Base-by-base conservation (phyloP, 2,888 invertebrate genomes). In the Cryptus armator region DNA sequence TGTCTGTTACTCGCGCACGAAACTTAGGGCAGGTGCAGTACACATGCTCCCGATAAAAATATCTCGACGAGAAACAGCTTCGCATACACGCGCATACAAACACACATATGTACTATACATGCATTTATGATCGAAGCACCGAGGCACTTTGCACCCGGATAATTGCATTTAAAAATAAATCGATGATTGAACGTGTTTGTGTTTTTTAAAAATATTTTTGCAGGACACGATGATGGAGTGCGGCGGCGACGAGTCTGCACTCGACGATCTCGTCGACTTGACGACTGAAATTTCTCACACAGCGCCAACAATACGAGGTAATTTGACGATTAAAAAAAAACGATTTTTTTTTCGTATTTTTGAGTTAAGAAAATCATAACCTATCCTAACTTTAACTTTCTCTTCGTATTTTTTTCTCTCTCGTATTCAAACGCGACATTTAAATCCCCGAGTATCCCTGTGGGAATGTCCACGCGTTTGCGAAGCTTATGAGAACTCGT, bases 161-260 rank as follows among this genome's bases (percentile, higher is more conserved):
- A 62, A 62, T 62, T 62, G 59, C 59, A 62, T 62, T 62, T 62
- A 29, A 29, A 62, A 62, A 62, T 62, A 62, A 62, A 62, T 62
- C 59, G 32, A 32, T 29, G 59, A 24, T 29, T n/a, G 59, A 29
- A 62, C 32, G 32, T 29, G 29, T 16, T 56, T 32, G 29, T 14
- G 10, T 81, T 64, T 70, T 78, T 51, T 66, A 24, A 44, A n/a
- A 46, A 66, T 79, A 79, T 62, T 87, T 75, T 90, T 89, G 24
- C 88, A 93, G 93, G 92, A 92, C 81, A 91, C 90, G 51, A 90
- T 92, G 90, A 93, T 93, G 93, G 92, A 93, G 78, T 93, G 91
- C 85, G 90, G 90, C 16, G 91, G 88, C 2, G 91, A 91, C 59
- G 89, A 87, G 5, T 89, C 90, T 56, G 89, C 86, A 16, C 86